These are phyloP conservation scores for Tiliacea aurago DNA, from an alignment of 2,888 invertebrate genomes.

Conservation along the genomic window DNA sequence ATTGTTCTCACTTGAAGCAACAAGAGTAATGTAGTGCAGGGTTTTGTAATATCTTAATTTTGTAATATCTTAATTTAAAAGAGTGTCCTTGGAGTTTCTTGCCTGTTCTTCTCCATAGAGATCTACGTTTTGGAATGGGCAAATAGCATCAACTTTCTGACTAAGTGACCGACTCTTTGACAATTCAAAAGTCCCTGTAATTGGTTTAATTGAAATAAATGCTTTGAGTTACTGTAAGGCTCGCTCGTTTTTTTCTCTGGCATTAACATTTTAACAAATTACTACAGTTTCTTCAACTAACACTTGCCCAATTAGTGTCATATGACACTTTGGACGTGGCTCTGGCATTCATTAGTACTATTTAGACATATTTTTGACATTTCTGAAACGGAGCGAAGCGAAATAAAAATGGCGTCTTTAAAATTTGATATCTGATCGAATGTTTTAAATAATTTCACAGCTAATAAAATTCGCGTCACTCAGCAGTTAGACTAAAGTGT, in stretches of 20 bases:
- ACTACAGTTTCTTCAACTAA: not conserved
- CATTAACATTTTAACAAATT: slow-evolving; percentile 7
- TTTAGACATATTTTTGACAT: slow-evolving; percentile 14
- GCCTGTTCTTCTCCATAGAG: too few species aligned
- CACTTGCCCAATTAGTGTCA: slow-evolving; percentile 24
- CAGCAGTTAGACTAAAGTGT: slow-evolving; percentile 26
- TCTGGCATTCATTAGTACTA: slow-evolving; percentile 15
- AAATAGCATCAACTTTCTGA: too few species aligned
- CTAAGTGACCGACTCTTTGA: too few species aligned
- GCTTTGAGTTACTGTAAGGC: too few species aligned
- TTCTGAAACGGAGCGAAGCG: slow-evolving; percentile 7
- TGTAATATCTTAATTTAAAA: too few species aligned
- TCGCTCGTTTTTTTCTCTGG: not conserved
- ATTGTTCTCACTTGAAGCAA: too few species aligned
- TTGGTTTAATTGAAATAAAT: too few species aligned
- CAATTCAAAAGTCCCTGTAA: too few species aligned
- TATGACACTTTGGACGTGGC: not conserved
- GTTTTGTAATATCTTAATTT: too few species aligned
- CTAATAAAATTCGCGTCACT: slow-evolving; percentile 34
- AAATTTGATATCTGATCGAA: not conserved
- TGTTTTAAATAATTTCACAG: slow-evolving; percentile 14
- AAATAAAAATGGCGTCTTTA: not conserved
- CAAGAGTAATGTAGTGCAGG: too few species aligned
- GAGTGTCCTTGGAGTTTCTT: too few species aligned
- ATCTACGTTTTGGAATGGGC: too few species aligned